These are phyloP conservation scores for Enteromius argenteus DNA, from an alignment of 2,797 vertebrate species.

Conservation along the genomic window DNA sequence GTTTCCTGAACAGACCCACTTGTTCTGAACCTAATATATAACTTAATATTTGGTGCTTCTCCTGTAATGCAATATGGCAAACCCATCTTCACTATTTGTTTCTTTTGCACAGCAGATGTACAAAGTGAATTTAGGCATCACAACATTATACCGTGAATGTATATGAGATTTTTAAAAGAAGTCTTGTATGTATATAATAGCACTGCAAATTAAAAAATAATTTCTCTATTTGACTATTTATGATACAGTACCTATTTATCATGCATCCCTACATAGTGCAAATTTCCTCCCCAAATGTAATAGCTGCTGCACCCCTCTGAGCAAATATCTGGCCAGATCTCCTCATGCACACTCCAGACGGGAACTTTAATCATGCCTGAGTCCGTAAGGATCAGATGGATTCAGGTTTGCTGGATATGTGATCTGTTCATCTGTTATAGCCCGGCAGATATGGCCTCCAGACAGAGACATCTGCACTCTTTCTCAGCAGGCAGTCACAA, in stretches of 20 bases:
- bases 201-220: not conserved
- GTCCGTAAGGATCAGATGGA: conserved; percentile 7
- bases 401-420: conserved; percentile 30
- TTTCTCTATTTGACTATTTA: not conserved
- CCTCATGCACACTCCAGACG: conserved; percentile 12
- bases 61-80: conserved; percentile 5
- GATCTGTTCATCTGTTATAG: conserved; percentile 9
- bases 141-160: not conserved
- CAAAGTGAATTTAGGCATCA: not conserved
- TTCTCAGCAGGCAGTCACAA: not conserved
- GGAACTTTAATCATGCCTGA: conserved; percentile 13
- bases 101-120: not conserved
- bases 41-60: not conserved
- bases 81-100: not conserved
- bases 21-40: conserved; percentile 3
- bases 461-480: conserved; percentile 9
- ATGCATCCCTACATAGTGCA: not conserved
- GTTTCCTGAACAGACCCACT: not conserved
- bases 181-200: not conserved
- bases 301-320: not conserved
- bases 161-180: not conserved
- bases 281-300: not conserved
- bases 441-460: conserved; percentile 1
- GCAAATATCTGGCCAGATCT: not conserved
- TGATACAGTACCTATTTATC: not conserved